Base-by-base conservation (phyloP, 2,888 invertebrate genomes). In the Drosophila nr. fundita region DNA sequence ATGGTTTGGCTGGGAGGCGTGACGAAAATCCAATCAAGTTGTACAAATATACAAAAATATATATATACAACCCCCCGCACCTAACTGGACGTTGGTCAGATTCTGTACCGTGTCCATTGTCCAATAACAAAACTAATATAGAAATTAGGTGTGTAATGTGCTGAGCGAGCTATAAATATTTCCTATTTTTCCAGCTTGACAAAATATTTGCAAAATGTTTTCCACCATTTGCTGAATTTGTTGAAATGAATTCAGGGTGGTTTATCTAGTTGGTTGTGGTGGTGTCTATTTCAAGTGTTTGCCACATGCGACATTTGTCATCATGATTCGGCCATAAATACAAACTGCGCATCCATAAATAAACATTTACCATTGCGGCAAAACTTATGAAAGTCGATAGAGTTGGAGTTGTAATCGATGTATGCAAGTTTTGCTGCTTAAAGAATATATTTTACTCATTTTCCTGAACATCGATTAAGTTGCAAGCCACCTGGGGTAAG, bases 1-100 rank as follows among this genome's bases (percentile, higher is more conserved):
- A 74, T 80, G 75, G 21, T 52, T 48, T 38, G 53, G 53, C 30
- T 57, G 55, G 55, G 68, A 29, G 89, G 83, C 91, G 91, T 91
- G 89, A 90, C 91, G 83, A 91, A 91, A 85, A 80, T 80, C 85
- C 91, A 90, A 91, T 91, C 91, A 90, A 82, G 80, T 75, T 76
- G 72, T 80, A 84, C 75, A 87, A 77, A 84, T 76, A 84, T 66
- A 83, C 21, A 21, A 30, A 30, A 77, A 87, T 78, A 87, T 80
- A 70, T 80, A 70, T 80, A 71, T 53, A 71, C 58, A 64, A 60
- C 74, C 68, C 8, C 4, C 69, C 6, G 1, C 11, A 1, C 49
- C 63, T 40, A 18, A 27, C 18, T 55, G 29, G 55, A 50, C 76
- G 55, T 29, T 54, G 72, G 68, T 48, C 63, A 52, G 59, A 11